These are phyloP conservation scores for Acanthosepion esculentum DNA, from an alignment of 2,888 invertebrate species.

Conservation along the genomic window DNA sequence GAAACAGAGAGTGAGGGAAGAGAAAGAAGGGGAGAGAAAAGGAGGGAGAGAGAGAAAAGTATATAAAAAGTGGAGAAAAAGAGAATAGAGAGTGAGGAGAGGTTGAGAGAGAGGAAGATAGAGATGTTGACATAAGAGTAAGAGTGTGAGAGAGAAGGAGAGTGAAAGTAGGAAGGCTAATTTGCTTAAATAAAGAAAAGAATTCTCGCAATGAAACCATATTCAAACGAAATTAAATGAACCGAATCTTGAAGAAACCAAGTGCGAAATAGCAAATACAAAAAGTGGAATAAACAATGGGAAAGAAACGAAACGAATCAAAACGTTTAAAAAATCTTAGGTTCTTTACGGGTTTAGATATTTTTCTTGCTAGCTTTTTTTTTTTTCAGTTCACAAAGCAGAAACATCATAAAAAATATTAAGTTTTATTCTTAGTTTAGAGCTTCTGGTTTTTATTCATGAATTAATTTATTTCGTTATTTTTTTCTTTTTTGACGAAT, in stretches of 20 bases:
- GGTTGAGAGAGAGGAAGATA: neutral
- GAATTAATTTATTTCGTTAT: too few relatives aligned
- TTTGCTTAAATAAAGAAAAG: neutral
- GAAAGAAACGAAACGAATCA: neutral
- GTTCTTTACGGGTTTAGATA: too few relatives aligned
- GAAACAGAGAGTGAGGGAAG: too few relatives aligned
- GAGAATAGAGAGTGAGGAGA: neutral
- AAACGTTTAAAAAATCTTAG: neutral
- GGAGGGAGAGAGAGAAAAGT: too few relatives aligned
- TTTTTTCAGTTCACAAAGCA: too few relatives aligned
- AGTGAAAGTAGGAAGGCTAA: neutral
- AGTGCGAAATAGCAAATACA: neutral
- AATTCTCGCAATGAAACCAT: neutral
- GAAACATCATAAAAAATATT: too few relatives aligned
- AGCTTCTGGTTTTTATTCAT: too few relatives aligned
- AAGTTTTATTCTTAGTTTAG: too few relatives aligned
- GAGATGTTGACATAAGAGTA: neutral
- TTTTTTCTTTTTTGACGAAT: too few relatives aligned
- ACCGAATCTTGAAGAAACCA: neutral
- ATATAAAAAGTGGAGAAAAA: too few relatives aligned
- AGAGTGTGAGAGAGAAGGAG: neutral
- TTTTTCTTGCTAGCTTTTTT: too few relatives aligned
- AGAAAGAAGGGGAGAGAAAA: too few relatives aligned
- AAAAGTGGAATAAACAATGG: neutral
- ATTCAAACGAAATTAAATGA: neutral